Evolutionary conservation across 2,888 invertebrate genomes (phyloP).

Genomic region (Drosophila sordidula): DNA sequence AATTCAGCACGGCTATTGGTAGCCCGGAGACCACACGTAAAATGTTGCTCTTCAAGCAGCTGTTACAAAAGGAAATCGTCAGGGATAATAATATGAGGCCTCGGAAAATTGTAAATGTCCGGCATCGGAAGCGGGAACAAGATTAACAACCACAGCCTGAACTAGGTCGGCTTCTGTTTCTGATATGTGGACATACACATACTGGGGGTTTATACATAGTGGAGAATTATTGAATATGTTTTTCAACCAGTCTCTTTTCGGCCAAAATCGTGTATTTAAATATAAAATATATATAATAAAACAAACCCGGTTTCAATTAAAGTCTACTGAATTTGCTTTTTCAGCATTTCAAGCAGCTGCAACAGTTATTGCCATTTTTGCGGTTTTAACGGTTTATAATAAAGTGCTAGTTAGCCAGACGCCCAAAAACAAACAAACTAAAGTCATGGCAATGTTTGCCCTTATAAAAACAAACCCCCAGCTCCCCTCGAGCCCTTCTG

Average conservation of each 20-base stretch:
- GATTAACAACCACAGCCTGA: background rate
- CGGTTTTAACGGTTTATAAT: conserved; percentile 73
- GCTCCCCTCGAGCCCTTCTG: conserved; percentile 11
- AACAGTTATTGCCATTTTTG: conserved; percentile 44
- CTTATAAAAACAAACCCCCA: conserved; percentile 24
- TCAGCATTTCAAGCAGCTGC: background rate
- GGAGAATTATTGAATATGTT: background rate
- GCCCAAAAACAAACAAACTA: conserved; percentile 41
- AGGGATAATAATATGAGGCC: conserved; percentile 35
- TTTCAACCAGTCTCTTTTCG: background rate
- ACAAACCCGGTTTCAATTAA: too few relatives aligned
- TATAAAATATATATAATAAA: too few relatives aligned
- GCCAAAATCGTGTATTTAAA: background rate
- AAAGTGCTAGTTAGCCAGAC: conserved; percentile 62
- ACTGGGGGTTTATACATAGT: conserved; percentile 15
- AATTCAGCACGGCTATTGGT: conserved; percentile 61
- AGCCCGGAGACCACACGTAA: conserved; percentile 51
- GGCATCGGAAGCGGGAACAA: conserved; percentile 1
- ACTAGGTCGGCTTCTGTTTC: background rate
- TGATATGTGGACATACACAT: background rate
- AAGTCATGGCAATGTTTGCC: conserved; percentile 13
- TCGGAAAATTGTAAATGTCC: background rate
- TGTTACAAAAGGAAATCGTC: conserved; percentile 41
- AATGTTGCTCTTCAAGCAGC: conserved; percentile 55
- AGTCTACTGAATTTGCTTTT: too few relatives aligned